These are phyloP conservation scores for Tiphia femorata DNA, from an alignment of 2,888 invertebrate genomes.

Conservation along the genomic window DNA sequence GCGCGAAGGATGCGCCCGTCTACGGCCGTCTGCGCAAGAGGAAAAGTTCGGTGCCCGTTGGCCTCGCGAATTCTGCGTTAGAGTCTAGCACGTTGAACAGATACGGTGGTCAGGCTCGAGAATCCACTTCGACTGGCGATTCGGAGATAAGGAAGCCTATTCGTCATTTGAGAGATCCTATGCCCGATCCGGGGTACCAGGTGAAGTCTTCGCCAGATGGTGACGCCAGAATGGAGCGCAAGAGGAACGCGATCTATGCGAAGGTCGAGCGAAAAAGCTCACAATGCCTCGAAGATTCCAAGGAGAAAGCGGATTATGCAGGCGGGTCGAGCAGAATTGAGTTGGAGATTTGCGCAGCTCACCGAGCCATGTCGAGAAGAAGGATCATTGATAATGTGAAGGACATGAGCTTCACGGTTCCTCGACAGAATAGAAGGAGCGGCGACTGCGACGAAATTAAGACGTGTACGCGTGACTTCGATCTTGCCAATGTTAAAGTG, in stretches of 20 bases:
- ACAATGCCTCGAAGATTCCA: conserved; percentile 24
- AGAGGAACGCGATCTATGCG: conserved; percentile 39
- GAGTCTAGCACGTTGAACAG: conserved; percentile 40
- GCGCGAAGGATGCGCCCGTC: conserved; percentile 56
- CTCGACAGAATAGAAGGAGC: conserved; percentile 12
- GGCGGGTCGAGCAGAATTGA: too few relatives aligned
- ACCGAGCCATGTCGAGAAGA: conserved; percentile 56
- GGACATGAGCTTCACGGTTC: conserved; percentile 29
- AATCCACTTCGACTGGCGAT: conserved; percentile 16
- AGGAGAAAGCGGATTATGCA: conserved; percentile 29
- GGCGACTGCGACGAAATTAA: too few relatives aligned
- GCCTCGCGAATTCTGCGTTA: conserved; percentile 4
- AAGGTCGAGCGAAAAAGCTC: conserved; percentile 40
- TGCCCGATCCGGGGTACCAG: conserved; percentile 38
- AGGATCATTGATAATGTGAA: conserved; percentile 58
- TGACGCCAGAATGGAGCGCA: conserved; percentile 32
- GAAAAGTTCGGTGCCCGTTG: conserved; percentile 54
- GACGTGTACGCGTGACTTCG: not conserved
- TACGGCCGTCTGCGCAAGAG: conserved; percentile 61
- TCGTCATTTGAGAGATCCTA: conserved; percentile 40
- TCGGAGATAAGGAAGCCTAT: too few relatives aligned
- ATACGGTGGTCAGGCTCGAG: conserved; percentile 12
- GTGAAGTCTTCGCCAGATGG: conserved; percentile 38
- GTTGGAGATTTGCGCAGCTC: conserved; percentile 17
- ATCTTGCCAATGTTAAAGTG: not conserved